Base-by-base conservation (phyloP, 2,113 vertebrate species). In the Helogale parvula region DNA sequence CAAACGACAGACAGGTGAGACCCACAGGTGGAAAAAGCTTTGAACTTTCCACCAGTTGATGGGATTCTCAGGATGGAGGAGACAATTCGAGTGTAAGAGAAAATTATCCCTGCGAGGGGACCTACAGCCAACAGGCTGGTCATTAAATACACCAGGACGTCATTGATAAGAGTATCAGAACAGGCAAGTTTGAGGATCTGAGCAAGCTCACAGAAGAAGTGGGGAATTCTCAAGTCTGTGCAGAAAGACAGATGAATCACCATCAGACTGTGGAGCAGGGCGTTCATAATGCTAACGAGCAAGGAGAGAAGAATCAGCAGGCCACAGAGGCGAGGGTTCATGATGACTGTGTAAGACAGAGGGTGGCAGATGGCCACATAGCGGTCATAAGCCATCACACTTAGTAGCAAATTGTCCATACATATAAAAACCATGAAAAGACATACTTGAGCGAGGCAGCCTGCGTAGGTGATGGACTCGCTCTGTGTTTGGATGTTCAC, bases 141-240 rank as follows among this genome's bases (percentile, higher is more conserved):
- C 31, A 65, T 31, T 57, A 92, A 7, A 84, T 94, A 91, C 12
- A 92, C 65, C 35, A 93, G 8, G 7, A 81, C 38, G 11, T 91
- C 50, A 27, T 65, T 90, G 35, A 14, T 50, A 23, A 94, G 57
- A 1, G 79, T 90, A 8, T 98, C 60, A 38, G 92, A 96, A 81
- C 93, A 98, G 54, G 94, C 54, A 15, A 93, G 72, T 35, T 66
- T 93, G 25, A 98, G 74, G n/a, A 97, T 79, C 57, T 96, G 85
- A n/a, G 60, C 8, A 16, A 93, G 60, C 14, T 98, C 92, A n/a
- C 74, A 97, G 69, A 95, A 98, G 74, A 97, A 97, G 57, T 96
- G 92, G 6, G 90, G 57, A 6, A 97, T 94, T 72, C 92, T 47
- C 31, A 31, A 13, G 7, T 88, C 68, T n/a, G 38, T 71, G 47